Percentiles rank a stretch among this genome's conserved stretches.
phyloP scores from a whole-genome alignment of 1,140 invertebrate genomes.

The Condylostylus longicornis region DNA sequence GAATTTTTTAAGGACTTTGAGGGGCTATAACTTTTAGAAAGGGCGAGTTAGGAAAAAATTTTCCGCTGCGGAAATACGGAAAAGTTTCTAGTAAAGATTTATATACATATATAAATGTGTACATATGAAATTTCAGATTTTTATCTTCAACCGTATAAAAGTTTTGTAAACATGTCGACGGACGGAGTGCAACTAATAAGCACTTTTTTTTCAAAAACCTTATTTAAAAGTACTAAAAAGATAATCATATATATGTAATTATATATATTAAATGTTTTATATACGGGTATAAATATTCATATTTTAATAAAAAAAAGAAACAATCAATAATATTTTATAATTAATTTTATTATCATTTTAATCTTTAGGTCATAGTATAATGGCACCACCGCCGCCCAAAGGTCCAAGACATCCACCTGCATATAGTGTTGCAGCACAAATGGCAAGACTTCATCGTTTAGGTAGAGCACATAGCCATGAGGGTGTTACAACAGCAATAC shows the following conservation, averaged over 20 bases:
- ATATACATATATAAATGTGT: too few species aligned
- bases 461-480: conserved; percentile 74
- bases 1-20: too few species aligned
- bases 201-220: neutral
- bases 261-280: neutral
- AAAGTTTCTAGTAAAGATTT: too few species aligned
- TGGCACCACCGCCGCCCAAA: conserved; percentile 35
- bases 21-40: too few species aligned
- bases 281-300: neutral
- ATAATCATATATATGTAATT: neutral
- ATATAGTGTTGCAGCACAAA: conserved; percentile 64
- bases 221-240: neutral
- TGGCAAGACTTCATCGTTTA: conserved; percentile 57
- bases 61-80: too few species aligned
- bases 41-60: too few species aligned
- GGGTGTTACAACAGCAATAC: conserved; percentile 42
- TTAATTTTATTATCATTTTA: neutral
- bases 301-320: too few species aligned
- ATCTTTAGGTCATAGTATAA: neutral
- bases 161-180: too few species aligned
- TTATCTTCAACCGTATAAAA: too few species aligned
- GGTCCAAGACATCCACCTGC: conserved; percentile 49
- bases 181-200: too few species aligned
- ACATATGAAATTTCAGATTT: too few species aligned
- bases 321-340: conserved; percentile 2